Conservation (phyloP, 1,140 invertebrate genomes). For the Rhopalosiphum padi region DNA sequence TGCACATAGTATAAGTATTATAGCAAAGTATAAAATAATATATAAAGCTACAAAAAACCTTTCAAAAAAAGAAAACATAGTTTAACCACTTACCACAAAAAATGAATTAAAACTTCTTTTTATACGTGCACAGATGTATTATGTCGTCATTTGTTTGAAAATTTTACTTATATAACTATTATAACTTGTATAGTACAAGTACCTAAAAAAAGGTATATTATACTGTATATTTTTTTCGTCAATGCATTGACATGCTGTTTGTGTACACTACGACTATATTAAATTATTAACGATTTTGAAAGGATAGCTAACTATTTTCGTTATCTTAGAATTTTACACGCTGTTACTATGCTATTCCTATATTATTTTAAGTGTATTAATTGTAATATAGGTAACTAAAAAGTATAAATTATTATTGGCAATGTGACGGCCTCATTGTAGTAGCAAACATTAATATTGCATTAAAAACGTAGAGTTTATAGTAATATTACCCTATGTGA, state of each 20-base stretch:
- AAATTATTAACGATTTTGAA: not conserved
- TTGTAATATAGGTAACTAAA: too few species aligned
- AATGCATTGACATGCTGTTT: not conserved
- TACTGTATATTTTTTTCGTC: not conserved
- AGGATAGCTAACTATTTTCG: not conserved
- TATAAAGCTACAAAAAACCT: not conserved
- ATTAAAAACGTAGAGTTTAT: not conserved
- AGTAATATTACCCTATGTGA: not conserved
- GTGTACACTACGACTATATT: not conserved
- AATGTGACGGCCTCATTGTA: not conserved
- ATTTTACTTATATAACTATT: not conserved
- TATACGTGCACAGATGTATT: too few species aligned
- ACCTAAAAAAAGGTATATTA: not conserved
- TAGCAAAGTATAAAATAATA: not conserved
- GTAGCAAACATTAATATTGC: not conserved
- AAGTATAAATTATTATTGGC: not conserved
- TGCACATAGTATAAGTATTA: not conserved
- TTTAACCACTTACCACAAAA: not conserved
- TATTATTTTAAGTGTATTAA: not conserved
- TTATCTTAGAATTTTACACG: too few species aligned
- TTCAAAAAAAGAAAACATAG: not conserved
- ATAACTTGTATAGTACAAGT: too few species aligned
- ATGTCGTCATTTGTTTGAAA: not conserved
- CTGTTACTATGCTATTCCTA: too few species aligned
- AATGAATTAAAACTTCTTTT: not conserved